Base-by-base conservation (phyloP, 2,888 invertebrate genomes). In the Callyntrura guangdongensis region DNA sequence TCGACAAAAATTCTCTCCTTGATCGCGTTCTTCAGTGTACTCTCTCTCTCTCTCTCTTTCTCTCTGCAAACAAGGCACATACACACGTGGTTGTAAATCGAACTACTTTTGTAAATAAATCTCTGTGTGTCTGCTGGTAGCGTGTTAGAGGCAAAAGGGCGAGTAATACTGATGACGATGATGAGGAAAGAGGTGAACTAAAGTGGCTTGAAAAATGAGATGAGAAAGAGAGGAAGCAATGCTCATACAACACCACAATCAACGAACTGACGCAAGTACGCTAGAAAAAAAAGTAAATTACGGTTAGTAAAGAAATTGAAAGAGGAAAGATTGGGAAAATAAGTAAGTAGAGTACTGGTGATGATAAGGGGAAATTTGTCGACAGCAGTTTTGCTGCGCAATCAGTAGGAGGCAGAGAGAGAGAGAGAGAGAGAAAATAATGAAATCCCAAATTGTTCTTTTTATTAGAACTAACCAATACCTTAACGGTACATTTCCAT, bases 391-490 rank as follows among this genome's bases (percentile, higher is more conserved):
- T 27, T 27, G 22, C 59, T 49, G 59, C 47, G 84, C 85, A 89
- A 89, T 89, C 89, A 89, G 74, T 79, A 49, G 77, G 69, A 85
- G 79, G 84, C 82, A 72, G 67, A 56, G 36, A 36, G 36, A 36
- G 36, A 36, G 36, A 36, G 36, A n/a, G n/a, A n/a, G n/a, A n/a
- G 79, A 79, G 56, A 49, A 77, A 89, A 84, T 89, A 84, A 89
- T 89, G 89, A 89, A 89, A 89, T 77, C 89, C 79, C 67, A 85
- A 89, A 89, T 89, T 89, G 89, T 85, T 89, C 84, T 84, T 72
- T 89, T 89, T 89, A 84, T 89, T 89, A 77, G 67, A 79, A 56
- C 84, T 69, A 64, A 53, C 84, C 89, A 85, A 89, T 89, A 79
- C 67, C 79, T 89, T 79, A 89, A 89, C 85, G 77, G 67, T 67